Percentiles rank a stretch among this genome's conserved stretches.
Conservation (phyloP, 1,140 invertebrate genomes). For the Micrasema longulum region DNA sequence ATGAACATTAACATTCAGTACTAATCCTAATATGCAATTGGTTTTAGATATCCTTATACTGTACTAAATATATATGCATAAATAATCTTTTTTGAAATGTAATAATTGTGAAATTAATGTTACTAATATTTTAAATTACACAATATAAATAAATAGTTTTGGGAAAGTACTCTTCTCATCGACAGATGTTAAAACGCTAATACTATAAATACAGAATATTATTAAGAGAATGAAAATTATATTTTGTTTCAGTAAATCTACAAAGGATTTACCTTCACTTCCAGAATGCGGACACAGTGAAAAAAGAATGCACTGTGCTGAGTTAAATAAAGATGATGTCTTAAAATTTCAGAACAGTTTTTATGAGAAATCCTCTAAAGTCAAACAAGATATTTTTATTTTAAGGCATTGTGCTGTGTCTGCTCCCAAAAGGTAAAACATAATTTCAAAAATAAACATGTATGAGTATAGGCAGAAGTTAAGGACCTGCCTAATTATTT, state of each 20-base stretch:
- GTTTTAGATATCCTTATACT: too few relatives aligned
- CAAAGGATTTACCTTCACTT: slow-evolving; percentile 28
- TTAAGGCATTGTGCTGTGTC: slow-evolving; percentile 41
- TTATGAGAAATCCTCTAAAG: slow-evolving; percentile 36
- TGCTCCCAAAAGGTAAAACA: slow-evolving; percentile 41
- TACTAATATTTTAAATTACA: neutral
- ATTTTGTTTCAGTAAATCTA: slow-evolving; percentile 19
- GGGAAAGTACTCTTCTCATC: neutral
- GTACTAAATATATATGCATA: too few relatives aligned
- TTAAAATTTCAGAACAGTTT: slow-evolving; percentile 27
- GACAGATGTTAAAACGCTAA: too few relatives aligned
- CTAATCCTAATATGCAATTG: too few relatives aligned
- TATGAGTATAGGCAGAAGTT: too few relatives aligned
- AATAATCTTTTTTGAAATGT: neutral
- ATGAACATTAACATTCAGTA: too few relatives aligned
- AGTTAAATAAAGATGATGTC: slow-evolving; percentile 28
- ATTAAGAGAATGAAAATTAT: neutral
- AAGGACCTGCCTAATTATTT: too few relatives aligned
- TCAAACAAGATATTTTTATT: slow-evolving; percentile 44
- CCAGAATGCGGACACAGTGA: slow-evolving; percentile 37
- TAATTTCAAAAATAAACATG: too few relatives aligned
- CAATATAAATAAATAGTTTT: neutral
- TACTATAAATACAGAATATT: too few relatives aligned
- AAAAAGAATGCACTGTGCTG: slow-evolving; percentile 33
- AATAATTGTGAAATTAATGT: neutral